Percentiles rank a stretch among this genome's conserved stretches.
These are phyloP conservation scores for Ceratothoa steindachneri DNA, from an alignment of 2,888 invertebrate species.

Conservation along the genomic window DNA sequence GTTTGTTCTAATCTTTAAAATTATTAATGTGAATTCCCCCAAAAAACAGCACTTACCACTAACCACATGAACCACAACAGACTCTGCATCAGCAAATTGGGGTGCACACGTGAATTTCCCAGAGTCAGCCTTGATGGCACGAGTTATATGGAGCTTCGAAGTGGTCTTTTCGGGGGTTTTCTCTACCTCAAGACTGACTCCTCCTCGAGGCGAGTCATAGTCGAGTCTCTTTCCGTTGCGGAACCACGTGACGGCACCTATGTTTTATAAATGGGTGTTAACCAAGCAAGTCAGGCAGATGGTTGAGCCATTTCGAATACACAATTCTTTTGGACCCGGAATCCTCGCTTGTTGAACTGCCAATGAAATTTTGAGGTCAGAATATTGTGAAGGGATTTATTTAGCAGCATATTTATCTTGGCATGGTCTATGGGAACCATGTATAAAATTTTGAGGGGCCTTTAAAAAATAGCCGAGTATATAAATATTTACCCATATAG, in stretches of 20 bases:
- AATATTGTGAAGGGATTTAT: too few relatives aligned
- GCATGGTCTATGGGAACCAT: too few relatives aligned
- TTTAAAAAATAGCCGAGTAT: too few relatives aligned
- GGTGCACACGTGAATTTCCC: constrained; percentile 51
- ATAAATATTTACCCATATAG: too few relatives aligned
- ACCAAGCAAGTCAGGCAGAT: constrained; percentile 33
- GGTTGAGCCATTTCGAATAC: constrained; percentile 34
- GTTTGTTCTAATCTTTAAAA: too few relatives aligned
- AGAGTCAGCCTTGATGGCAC: constrained; percentile 44
- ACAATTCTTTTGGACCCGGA: constrained; percentile 23
- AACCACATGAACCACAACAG: constrained; percentile 50
- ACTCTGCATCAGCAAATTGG: constrained; percentile 50
- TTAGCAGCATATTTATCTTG: too few relatives aligned
- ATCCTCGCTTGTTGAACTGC: constrained; percentile 40
- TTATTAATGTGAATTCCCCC: too few relatives aligned
- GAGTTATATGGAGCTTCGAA: constrained; percentile 49
- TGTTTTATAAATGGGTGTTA: constrained; percentile 39
- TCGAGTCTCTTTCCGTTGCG: constrained; percentile 21
- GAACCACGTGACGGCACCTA: constrained; percentile 38
- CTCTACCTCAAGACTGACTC: constrained; percentile 50
- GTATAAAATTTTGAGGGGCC: too few relatives aligned
- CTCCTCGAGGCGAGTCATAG: constrained; percentile 48
- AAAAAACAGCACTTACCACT: constrained; percentile 50
- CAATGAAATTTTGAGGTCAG: too few relatives aligned
- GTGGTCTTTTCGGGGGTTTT: constrained; percentile 49